Evolutionary conservation across 1,140 invertebrate species (phyloP), one percentile per base, ranked within the genome.

Genomic region (Sminthurinus signatus): DNA sequence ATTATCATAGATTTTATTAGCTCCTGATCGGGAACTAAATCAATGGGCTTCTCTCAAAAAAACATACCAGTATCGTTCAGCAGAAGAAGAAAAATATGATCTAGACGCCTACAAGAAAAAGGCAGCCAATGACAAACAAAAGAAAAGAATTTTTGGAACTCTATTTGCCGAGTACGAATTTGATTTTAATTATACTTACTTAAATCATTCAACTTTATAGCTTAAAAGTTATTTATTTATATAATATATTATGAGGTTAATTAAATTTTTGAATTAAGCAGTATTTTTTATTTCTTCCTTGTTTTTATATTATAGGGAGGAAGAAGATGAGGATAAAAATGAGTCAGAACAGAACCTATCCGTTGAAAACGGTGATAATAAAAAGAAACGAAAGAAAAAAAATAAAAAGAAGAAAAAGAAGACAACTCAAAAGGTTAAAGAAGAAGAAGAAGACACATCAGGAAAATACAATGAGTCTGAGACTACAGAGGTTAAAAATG

Each of bases 1-100:
- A n/a, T 36, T 15, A 36, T 36, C 5, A 36, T 8, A 93, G 88
- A 93, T 99, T 75, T 79, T 98, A 63, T 78, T 84, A 72, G 90
- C 92, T 39, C 87, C 93, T 74, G 93, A 97, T 74, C 87, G 85
- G 73, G 94, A 98, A 78, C 78, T 99, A 3, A 98, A 98, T 74
- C 84, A 84, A 68, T 98, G 96, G 96, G 91, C 86, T 73, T 90
- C 93, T 0, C 76, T 98, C 2, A 96, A 93, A 76, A 95, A 91
- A 78, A 86, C 91, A 12, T 81, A 86, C n/a, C 85, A 89, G 74
- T 84, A 88, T 70, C 82, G 88, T 48, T 81, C 86, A 0, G 84
- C 88, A 14, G 79, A 88, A 58, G 83, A 87, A 31, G 94, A 98
- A 78, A 80, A 81, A 65, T 85, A 85, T 61, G 93, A 97, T 68